These are phyloP conservation scores for Sorex maritimensis DNA, from an alignment of 2,797 vertebrate genomes.

Conservation along the genomic window DNA sequence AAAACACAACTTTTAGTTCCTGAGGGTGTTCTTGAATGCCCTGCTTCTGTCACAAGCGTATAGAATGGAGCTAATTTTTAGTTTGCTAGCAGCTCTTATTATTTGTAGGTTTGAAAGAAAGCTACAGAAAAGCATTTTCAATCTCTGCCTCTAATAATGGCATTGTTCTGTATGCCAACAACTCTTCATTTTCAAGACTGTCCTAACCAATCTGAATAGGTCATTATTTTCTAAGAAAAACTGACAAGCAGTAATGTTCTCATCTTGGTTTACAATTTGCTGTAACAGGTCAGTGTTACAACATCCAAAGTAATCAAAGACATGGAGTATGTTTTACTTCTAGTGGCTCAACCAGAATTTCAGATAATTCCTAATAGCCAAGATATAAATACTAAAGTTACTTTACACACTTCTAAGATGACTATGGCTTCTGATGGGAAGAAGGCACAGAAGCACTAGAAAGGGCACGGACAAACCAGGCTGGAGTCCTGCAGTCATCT, in stretches of 20 bases:
- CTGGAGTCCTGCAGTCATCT: background rate
- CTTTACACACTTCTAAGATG: background rate
- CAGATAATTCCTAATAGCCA: background rate
- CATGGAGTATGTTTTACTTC: background rate
- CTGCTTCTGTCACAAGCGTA: background rate
- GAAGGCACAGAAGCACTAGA: background rate
- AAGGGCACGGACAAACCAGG: background rate
- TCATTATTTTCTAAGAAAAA: constrained; percentile 23
- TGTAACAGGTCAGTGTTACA: background rate
- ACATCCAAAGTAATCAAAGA: background rate
- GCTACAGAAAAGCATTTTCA: background rate
- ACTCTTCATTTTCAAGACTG: constrained; percentile 12
- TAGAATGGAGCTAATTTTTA: background rate
- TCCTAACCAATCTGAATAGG: constrained; percentile 23
- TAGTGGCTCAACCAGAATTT: background rate
- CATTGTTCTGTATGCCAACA: background rate
- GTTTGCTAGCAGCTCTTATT: background rate
- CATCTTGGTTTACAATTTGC: constrained; percentile 18
- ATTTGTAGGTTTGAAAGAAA: constrained; percentile 9
- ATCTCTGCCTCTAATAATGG: background rate
- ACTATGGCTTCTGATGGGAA: background rate
- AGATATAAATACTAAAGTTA: constrained; percentile 17
- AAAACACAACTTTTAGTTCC: background rate
- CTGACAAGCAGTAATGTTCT: background rate
- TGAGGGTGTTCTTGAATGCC: background rate